phyloP scores from a whole-genome alignment of 1,140 invertebrate genomes.

The Trichonephila inaurata region DNA sequence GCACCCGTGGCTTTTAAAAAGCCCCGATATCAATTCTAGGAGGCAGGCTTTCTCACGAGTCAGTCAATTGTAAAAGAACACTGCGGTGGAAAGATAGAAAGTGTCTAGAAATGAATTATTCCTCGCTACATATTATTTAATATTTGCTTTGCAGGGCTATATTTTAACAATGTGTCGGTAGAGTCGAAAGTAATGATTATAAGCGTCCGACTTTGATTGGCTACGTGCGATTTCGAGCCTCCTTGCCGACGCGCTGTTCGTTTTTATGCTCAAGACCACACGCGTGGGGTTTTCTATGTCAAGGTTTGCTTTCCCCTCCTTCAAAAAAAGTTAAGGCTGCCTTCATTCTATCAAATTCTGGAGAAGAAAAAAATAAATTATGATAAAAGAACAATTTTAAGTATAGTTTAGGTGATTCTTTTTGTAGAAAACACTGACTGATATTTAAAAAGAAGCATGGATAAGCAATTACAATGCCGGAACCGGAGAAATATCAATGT shows the following conservation, averaged over 20 bases:
- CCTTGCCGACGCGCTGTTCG: background rate
- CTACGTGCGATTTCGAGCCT: background rate
- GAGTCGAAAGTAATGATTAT: slow-evolving; percentile 40
- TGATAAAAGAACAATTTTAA: too few species aligned
- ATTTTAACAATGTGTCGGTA: slow-evolving; percentile 58
- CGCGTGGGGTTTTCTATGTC: slow-evolving; percentile 19
- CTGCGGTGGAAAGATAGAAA: background rate
- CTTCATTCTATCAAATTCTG: background rate
- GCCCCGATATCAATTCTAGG: background rate
- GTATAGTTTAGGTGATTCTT: background rate
- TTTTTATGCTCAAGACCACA: background rate
- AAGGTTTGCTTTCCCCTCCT: background rate
- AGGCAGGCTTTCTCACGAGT: slow-evolving; percentile 54
- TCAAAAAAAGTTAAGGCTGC: background rate
- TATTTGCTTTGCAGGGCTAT: slow-evolving; percentile 65
- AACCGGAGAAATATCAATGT: too few species aligned
- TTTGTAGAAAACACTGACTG: background rate
- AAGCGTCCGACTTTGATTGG: background rate
- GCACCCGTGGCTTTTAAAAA: slow-evolving; percentile 29
- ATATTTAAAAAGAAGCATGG: background rate
- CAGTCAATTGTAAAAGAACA: background rate
- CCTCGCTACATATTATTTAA: slow-evolving; percentile 74
- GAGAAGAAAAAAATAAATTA: background rate
- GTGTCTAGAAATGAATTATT: slow-evolving; percentile 65
- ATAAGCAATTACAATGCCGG: background rate